These are phyloP conservation scores for Proterorhinus semilunaris DNA, from an alignment of 2,113 vertebrate species.

Conservation along the genomic window DNA sequence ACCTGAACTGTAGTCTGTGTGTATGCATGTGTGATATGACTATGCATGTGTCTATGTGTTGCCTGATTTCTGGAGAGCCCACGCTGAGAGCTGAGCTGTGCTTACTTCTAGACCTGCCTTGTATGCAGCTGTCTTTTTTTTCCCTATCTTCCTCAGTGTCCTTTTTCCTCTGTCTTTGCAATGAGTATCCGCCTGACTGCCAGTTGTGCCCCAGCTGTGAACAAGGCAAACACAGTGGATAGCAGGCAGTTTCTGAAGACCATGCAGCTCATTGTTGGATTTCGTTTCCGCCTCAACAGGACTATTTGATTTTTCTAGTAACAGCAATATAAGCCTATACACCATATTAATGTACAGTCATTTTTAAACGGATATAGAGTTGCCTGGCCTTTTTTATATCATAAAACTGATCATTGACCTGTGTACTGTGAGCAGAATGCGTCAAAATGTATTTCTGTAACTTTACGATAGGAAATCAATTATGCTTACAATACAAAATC, in stretches of 20 bases:
- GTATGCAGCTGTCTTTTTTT: conserved; percentile 45
- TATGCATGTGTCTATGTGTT: conserved; percentile 24
- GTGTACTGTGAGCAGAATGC: too few relatives aligned
- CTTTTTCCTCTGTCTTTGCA: conserved; percentile 9
- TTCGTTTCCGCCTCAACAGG: neutral
- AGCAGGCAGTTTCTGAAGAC: conserved; percentile 24
- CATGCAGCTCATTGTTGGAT: conserved; percentile 17
- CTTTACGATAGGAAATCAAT: too few relatives aligned
- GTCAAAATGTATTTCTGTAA: too few relatives aligned
- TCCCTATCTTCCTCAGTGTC: conserved; percentile 15
- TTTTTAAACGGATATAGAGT: too few relatives aligned
- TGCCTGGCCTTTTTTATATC: too few relatives aligned
- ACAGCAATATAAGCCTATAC: too few relatives aligned
- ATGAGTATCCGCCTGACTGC: conserved; percentile 18
- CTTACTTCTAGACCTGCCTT: conserved; percentile 50
- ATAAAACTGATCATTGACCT: too few relatives aligned
- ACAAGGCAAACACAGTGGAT: conserved; percentile 22
- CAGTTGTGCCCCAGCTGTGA: conserved; percentile 50
- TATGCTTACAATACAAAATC: too few relatives aligned
- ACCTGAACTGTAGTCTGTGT: conserved; percentile 44
- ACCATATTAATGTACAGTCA: too few relatives aligned
- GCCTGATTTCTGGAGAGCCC: conserved; percentile 35
- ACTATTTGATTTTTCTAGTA: too few relatives aligned
- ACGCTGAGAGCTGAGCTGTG: conserved; percentile 59
- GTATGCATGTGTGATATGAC: conserved; percentile 29